Evolutionary conservation across 2,113 vertebrate genomes (phyloP).

Genomic region (Egretta garzetta): DNA sequence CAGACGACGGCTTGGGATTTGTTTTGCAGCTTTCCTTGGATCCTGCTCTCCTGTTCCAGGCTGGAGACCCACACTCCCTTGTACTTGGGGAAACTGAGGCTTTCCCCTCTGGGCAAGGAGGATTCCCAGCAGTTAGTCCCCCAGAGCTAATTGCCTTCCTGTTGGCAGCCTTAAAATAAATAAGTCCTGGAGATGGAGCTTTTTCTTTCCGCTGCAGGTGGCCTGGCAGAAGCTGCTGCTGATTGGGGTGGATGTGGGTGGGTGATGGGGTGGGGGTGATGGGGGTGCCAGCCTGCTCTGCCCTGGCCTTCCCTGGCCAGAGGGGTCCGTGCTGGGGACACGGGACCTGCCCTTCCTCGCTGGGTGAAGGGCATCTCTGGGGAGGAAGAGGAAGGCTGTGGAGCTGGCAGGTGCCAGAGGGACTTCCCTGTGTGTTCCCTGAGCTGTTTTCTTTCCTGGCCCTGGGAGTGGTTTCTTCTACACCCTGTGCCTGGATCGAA

Average conservation of each 20-base stretch:
- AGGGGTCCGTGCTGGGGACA: not conserved
- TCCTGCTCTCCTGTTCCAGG: not conserved
- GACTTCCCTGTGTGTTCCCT: not conserved
- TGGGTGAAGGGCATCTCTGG: rapidly evolving
- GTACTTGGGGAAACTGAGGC: not conserved
- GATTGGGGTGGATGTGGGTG: not conserved
- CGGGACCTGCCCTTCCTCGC: rapidly evolving
- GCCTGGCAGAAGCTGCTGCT: slow-evolving; percentile 2
- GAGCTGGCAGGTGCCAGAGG: not conserved
- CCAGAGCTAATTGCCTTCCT: not conserved
- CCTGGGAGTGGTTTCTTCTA: not conserved
- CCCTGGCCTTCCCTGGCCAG: not conserved
- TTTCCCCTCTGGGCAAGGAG: not conserved
- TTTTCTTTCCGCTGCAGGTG: slow-evolving; percentile 8
- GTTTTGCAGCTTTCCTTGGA: not conserved
- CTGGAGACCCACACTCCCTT: not conserved
- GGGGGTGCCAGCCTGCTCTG: not conserved
- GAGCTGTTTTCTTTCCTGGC: not conserved
- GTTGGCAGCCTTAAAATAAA: not conserved
- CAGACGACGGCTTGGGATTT: not conserved
- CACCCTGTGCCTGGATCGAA: not conserved
- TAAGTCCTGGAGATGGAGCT: not conserved
- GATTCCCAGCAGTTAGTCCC: not conserved
- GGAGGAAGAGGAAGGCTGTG: not conserved
- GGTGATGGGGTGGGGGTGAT: not conserved